Conservation (phyloP, 2,797 vertebrate genomes). For the Heteromormyrus szaboi region DNA sequence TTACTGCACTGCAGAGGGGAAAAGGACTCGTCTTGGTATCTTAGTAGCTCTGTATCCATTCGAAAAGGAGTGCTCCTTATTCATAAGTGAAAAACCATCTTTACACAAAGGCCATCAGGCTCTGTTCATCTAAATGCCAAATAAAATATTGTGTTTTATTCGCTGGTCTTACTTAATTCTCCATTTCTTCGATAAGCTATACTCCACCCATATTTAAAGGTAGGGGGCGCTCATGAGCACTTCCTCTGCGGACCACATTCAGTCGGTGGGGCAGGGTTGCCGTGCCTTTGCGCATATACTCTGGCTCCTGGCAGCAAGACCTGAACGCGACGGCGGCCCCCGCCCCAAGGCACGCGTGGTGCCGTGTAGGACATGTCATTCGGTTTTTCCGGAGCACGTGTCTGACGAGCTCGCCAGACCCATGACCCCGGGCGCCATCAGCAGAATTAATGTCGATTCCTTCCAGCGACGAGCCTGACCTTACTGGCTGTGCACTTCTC, state of each 20-base stretch:
- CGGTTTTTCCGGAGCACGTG: neutral
- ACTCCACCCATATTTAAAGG: neutral
- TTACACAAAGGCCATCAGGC: neutral
- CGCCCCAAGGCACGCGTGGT: neutral
- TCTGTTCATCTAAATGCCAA: neutral
- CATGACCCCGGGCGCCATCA: neutral
- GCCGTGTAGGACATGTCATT: neutral
- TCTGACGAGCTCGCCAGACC: neutral
- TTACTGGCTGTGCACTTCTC: neutral
- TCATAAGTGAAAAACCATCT: neutral
- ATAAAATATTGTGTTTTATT: neutral
- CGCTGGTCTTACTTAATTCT: neutral
- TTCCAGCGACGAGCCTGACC: neutral
- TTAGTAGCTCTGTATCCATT: neutral
- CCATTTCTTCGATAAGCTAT: neutral
- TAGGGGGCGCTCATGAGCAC: neutral
- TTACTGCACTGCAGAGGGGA: neutral
- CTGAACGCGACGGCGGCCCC: neutral
- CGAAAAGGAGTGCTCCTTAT: neutral
- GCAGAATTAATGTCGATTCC: neutral
- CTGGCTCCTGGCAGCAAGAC: neutral
- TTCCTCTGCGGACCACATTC: neutral
- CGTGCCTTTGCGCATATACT: neutral
- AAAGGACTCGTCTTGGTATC: neutral
- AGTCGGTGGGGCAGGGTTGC: neutral